Conservation (phyloP, 2,888 invertebrate species). For the Ophonus ardosiacus region DNA sequence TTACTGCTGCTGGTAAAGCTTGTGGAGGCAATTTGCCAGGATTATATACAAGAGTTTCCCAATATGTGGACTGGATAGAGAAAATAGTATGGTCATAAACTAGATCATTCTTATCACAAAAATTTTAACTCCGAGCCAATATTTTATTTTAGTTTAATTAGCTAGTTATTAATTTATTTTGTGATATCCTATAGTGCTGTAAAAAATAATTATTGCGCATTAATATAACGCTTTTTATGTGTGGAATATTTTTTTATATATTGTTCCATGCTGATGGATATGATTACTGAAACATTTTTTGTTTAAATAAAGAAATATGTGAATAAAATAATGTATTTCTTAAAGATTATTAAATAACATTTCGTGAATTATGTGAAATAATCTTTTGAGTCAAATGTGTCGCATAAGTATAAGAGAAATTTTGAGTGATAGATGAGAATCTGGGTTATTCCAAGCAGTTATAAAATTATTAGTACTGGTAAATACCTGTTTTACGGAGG, state of each 20-base stretch:
- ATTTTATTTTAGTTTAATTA: conserved; percentile 17
- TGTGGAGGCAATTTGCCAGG: conserved; percentile 78
- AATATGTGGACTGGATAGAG: conserved; percentile 80
- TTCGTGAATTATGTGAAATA: neutral
- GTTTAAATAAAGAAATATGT: conserved; percentile 26
- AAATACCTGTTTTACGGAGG: conserved; percentile 56
- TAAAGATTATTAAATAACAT: neutral
- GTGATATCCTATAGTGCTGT: conserved; percentile 21
- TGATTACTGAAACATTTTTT: conserved; percentile 10
- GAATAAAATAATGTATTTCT: neutral
- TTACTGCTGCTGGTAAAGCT: conserved; percentile 80
- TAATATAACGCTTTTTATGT: conserved; percentile 34
- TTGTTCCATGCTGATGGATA: conserved; percentile 17
- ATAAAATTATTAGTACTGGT: conserved; percentile 57
- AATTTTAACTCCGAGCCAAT: neutral
- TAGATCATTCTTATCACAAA: conserved; percentile 5
- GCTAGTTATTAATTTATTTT: conserved; percentile 34
- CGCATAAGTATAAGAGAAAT: conserved; percentile 19
- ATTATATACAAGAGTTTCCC: conserved; percentile 79
- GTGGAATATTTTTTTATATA: conserved; percentile 25
- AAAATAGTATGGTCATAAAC: conserved; percentile 76
- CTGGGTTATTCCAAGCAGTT: conserved; percentile 56
- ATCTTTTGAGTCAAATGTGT: neutral
- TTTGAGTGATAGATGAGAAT: conserved; percentile 30
- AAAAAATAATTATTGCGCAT: conserved; percentile 29